Conservation (phyloP, 2,113 vertebrate species). For the Desmodus rotundus region DNA sequence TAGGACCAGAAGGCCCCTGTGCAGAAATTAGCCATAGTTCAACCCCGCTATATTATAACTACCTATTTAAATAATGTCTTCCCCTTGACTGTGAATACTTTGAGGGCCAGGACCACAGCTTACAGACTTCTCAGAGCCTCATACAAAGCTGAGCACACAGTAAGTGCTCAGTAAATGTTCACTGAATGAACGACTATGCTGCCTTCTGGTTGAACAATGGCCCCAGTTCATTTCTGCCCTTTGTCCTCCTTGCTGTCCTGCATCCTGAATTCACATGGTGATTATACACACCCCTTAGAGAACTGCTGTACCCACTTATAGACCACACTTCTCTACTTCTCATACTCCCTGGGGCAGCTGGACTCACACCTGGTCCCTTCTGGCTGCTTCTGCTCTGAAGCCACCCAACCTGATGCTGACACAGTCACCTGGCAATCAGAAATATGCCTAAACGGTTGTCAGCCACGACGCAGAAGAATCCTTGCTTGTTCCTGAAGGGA, state of each 20-base stretch:
- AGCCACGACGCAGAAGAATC: background rate
- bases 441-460: background rate
- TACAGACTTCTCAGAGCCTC: background rate
- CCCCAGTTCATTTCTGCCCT: background rate
- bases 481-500: background rate
- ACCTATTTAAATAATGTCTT: background rate
- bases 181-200: background rate
- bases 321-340: background rate
- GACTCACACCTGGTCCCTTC: background rate
- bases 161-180: background rate
- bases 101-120: background rate
- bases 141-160: background rate
- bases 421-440: background rate
- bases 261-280: background rate
- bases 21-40: background rate
- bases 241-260: accelerated
- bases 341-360: accelerated
- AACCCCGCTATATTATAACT: accelerated
- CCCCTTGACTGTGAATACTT: background rate
- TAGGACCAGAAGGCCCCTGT: background rate
- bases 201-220: background rate
- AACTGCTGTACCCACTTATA: background rate
- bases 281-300: background rate
- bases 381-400: background rate
- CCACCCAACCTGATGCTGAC: background rate